Base-by-base conservation (phyloP, 2,113 vertebrate species). In the Colius striatus region DNA sequence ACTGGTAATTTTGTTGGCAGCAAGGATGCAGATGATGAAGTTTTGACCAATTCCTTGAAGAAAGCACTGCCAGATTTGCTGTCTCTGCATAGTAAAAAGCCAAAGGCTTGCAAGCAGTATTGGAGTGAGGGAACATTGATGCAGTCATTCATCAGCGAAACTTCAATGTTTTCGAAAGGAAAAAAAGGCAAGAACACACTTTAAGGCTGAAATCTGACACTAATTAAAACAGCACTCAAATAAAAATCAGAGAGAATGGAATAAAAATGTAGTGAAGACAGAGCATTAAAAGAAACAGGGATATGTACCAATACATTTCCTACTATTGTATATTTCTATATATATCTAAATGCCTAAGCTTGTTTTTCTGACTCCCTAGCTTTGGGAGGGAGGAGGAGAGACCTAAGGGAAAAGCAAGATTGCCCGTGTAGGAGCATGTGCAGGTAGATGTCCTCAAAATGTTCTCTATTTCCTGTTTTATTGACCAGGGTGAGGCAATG, bases 201-300 rank as follows among this genome's bases (percentile, higher is more conserved):
- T 84, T 14, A 62, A 66, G 70, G 81, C 77, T 94, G 87, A 70
- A 83, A 71, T 76, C 67, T 94, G 91, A 90, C 82, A 76, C 43
- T 95, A 97, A 97, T 97, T 97, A 94, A 96, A 97, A 82, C 91
- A 77, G 66, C 11, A 72, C 84, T 92, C 68, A 91, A 96, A 36
- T 3, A 83, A 38, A 30, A 63, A 43, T 89, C 51, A 82, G 65
- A 95, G 78, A 87, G 54, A 87, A 47, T 67, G 61, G 65, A 62
- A 88, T 65, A 36, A 65, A 55, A 45, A 61, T 51, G 45, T 55
- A 63, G 45, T 15, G 55, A 84, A 90, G 75, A 43, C 55, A 47
- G 72, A 38, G 20, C 2, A 1, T 67, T 70, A 81, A 74, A 87
- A 61, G 57, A 62, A 84, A 48, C 57, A 21, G 43, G 51, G 48